Evolutionary conservation across 2,888 invertebrate genomes (phyloP), one percentile per base, ranked within the genome.

Genomic region (Andrena bicolor): DNA sequence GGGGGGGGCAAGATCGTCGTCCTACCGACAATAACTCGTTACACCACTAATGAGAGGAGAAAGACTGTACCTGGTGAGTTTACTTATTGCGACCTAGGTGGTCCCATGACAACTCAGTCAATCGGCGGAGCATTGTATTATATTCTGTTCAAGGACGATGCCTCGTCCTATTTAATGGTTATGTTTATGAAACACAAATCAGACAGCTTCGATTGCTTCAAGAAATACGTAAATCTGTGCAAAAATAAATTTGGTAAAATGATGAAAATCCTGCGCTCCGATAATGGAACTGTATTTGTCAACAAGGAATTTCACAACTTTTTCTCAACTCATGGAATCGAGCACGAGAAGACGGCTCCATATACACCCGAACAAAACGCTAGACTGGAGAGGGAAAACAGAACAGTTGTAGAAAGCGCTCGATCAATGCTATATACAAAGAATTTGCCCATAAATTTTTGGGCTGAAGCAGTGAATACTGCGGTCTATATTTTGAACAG

Each of bases 171-270:
- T 32, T 16, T 28, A 30, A 16, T 5, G 20, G n/a, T 51, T 16
- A n/a, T 51, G 16, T 51, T 51, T n/a, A 51, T 51, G n/a, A 51
- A 51, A 51, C 51, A 51, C 51, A 51, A 51, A 51, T 16, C 16
- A n/a, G 20, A 51, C n/a, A 51, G 6, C 1, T 51, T 51, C 16
- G n/a, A 51, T 1, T 51, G 51, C 7, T 51, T 51, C 16, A 51
- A 51, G 20, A 20, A 51, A 20, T 51, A n/a, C 6, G 16, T 6
- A n/a, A 51, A 20, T 6, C 3, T 51, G 16, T 5, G n/a, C n/a
- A 20, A 16, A n/a, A 51, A n/a, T 51, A 51, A 51, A 20, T 51
- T 7, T 2, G 16, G 51, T n/a, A 5, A 51, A n/a, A 6, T 20
- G 16, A 20, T 51, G 20, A 51, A 51, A 13, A 16, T 51, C n/a